Conservation (phyloP, 1,140 invertebrate species). For the Drosophila simulans region DNA sequence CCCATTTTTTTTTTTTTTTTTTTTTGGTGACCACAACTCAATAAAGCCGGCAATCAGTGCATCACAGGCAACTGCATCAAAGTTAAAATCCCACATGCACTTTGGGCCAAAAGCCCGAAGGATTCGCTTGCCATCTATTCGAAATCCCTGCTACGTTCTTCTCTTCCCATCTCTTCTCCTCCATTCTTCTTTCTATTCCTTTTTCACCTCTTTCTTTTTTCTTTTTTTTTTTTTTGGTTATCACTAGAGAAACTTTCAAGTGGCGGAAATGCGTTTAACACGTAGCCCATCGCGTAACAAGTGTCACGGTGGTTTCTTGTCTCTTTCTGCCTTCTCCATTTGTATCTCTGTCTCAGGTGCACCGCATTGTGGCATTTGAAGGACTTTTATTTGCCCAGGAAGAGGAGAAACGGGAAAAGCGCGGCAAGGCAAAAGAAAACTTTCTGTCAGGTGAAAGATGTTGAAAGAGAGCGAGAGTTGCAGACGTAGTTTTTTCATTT, state of each 20-base stretch:
- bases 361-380: constrained; percentile 59
- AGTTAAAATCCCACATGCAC: constrained; percentile 73
- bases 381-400: constrained; percentile 63
- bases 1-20: no score
- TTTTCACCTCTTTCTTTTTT: neutral
- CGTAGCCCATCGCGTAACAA: constrained; percentile 60
- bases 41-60: constrained; percentile 68
- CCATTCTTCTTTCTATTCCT: neutral
- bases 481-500: neutral
- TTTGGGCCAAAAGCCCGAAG: constrained; percentile 52
- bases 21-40: constrained; percentile 49
- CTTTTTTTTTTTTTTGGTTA: neutral
- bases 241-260: constrained; percentile 52
- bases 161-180: no score
- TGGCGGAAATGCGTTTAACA: constrained; percentile 75
- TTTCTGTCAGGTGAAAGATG: constrained; percentile 37
- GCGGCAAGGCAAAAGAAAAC: constrained; percentile 41
- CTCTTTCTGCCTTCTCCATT: constrained; percentile 14
- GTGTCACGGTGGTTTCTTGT: constrained; percentile 37
- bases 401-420: constrained; percentile 10
- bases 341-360: constrained; percentile 55
- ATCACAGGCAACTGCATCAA: constrained; percentile 53
- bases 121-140: constrained; percentile 43
- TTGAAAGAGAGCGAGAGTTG: constrained; percentile 11
- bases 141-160: neutral